A percentile compares a stretch with the other conserved stretches of the same genome.
These are phyloP conservation scores for Vulpes vulpes DNA, from an alignment of 2,113 vertebrate genomes.

Conservation along the genomic window DNA sequence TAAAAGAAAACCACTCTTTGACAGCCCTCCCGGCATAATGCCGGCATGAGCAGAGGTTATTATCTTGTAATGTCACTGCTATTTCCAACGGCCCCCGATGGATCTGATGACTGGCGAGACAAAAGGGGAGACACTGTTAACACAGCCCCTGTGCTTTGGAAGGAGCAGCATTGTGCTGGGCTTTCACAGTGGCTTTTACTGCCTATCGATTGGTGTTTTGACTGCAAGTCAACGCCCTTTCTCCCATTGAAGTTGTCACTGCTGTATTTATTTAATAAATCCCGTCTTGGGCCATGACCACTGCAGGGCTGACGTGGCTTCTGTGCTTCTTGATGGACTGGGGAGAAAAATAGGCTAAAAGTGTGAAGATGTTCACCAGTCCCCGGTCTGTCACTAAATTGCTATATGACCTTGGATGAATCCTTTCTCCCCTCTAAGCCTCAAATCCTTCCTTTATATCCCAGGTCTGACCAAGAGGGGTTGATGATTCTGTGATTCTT, in stretches of 20 bases:
- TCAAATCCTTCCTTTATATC: neutral
- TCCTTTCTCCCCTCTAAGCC: neutral
- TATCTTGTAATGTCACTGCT: constrained; percentile 72
- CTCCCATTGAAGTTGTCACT: constrained; percentile 43
- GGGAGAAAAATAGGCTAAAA: neutral
- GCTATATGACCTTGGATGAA: neutral
- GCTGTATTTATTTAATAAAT: constrained; percentile 73
- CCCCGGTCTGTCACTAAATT: neutral
- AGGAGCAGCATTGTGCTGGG: neutral
- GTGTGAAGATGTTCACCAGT: neutral
- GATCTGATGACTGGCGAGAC: constrained; percentile 63
- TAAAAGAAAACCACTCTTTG: constrained; percentile 69
- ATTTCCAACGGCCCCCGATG: constrained; percentile 60
- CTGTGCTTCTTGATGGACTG: neutral
- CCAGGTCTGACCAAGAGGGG: constrained; percentile 21
- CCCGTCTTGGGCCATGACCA: neutral
- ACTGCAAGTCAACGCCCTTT: neutral
- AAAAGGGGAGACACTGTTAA: constrained; percentile 54
- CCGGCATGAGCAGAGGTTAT: constrained; percentile 50
- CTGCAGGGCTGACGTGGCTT: neutral
- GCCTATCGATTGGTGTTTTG: neutral
- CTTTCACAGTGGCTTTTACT: constrained; percentile 66
- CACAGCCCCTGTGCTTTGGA: constrained; percentile 27
- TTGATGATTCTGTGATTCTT: neutral
- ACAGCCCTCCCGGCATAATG: constrained; percentile 65